phyloP scores from a whole-genome alignment of 92 coral and sea anemone genomes.

The Umimayanthus chanpuru region DNA sequence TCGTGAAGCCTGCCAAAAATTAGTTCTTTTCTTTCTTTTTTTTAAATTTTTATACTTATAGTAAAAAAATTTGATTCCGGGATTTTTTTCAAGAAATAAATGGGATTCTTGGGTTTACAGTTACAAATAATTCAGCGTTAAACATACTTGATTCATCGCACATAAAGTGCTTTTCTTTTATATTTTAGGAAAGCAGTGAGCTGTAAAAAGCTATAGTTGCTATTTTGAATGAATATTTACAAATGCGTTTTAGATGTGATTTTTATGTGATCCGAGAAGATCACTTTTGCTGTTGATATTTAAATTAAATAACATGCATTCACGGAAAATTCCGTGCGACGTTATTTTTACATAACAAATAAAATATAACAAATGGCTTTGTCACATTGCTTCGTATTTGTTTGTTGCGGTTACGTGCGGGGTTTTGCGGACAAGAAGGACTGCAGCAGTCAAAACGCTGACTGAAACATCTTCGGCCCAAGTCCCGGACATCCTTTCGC shows the following conservation, averaged over 20 bases:
- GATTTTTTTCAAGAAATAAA: too few relatives aligned
- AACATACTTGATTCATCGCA: background rate
- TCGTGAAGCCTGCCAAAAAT: too few relatives aligned
- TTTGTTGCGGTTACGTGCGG: background rate
- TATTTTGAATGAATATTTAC: background rate
- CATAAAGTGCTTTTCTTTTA: too few relatives aligned
- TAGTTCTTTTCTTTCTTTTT: too few relatives aligned
- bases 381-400: background rate
- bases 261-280: background rate
- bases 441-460: too few relatives aligned
- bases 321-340: background rate
- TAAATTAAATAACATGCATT: conserved; percentile 1
- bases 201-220: background rate
- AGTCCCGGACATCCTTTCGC: too few relatives aligned
- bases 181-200: background rate
- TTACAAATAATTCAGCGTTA: background rate
- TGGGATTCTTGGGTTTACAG: background rate
- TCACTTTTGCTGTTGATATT: background rate
- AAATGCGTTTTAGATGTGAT: background rate
- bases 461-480: too few relatives aligned
- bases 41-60: too few relatives aligned
- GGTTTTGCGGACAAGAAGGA: too few relatives aligned
- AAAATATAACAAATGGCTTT: background rate
- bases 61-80: background rate
- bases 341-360: conserved; percentile 2